Base-by-base conservation (phyloP, 1,140 invertebrate species). In the Wasmannia auropunctata region DNA sequence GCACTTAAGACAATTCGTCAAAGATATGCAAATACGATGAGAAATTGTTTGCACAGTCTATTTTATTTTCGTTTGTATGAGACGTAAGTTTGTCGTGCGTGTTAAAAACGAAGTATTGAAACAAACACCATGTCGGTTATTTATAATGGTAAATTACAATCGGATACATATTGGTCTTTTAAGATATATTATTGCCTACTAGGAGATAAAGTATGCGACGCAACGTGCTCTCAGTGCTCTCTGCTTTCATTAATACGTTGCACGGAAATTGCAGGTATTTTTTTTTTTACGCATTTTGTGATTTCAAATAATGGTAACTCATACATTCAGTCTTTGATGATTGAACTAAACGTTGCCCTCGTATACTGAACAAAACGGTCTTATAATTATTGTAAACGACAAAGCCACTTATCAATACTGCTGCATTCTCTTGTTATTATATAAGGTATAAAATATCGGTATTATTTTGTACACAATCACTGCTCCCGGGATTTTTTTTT, bases 241-340 rank as follows among this genome's bases (percentile, higher is more conserved):
- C 16, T 1, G 4, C 19, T 69, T 54, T 54, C 19, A 3, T n/a
- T 16, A 14, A 49, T 16, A 77, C 28, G 16, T 69, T 69, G 58
- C 75, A 31, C 37, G 37, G 49, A 83, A 74, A 83, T 11, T 74
- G 25, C 37, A 25, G 7, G n/a, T n/a, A n/a, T n/a, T n/a, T 63
- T 63, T 67, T 37, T 37, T 67, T 46, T 54, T 34, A 49, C 4
- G 28, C 37, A 58, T 46, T 72, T 72, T 10, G 40, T 58, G 54
- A 74, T 83, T 58, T 74, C 37, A 83, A 70, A 83, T 81, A 83
- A n/a, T 83, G 79, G 79, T 83, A 83, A 83, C 79, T 83, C 37
- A 74, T 83, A 46, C 28, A 83, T 40, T 83, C 79, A 83, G 79
- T 83, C 79, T 83, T n/a, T 83, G 79, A 83, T 72, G 51, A 54